Evolutionary conservation across 1,140 invertebrate species (phyloP).

Genomic region (Nephila pilipes): DNA sequence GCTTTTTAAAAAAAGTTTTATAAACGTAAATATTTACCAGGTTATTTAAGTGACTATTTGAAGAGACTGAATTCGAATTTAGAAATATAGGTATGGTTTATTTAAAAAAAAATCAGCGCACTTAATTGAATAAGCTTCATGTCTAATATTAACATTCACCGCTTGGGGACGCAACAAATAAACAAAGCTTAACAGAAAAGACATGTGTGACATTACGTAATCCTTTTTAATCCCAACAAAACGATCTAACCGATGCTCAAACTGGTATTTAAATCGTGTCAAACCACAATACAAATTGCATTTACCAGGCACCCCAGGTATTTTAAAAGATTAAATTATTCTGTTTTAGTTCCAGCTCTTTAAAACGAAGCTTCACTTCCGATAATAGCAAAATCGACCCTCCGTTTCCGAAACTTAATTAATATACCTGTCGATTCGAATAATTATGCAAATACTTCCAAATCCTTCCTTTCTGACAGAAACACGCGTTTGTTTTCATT

Average conservation of each 20-base stretch:
- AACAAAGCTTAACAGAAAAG: background rate
- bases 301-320: background rate
- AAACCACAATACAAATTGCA: slow-evolving; percentile 16
- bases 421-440: slow-evolving; percentile 27
- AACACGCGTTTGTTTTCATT: background rate
- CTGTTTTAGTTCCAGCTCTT: background rate
- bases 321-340: slow-evolving; percentile 31
- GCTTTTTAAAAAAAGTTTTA: no score
- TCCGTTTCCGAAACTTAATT: background rate
- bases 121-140: background rate
- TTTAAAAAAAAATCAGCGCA: background rate
- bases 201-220: background rate
- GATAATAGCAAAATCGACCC: background rate
- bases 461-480: slow-evolving; percentile 11
- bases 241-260: background rate
- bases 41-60: no score
- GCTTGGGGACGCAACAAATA: background rate
- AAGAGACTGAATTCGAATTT: no score
- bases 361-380: background rate
- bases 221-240: slow-evolving; percentile 5
- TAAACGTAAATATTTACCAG: no score
- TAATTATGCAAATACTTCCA: slow-evolving; percentile 35
- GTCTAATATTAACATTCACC: background rate
- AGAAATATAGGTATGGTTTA: background rate
- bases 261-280: background rate